A percentile compares a stretch with the other conserved stretches of the same genome.
phyloP scores from a whole-genome alignment of 2,888 invertebrate species.

The Apotomis turbidana region DNA sequence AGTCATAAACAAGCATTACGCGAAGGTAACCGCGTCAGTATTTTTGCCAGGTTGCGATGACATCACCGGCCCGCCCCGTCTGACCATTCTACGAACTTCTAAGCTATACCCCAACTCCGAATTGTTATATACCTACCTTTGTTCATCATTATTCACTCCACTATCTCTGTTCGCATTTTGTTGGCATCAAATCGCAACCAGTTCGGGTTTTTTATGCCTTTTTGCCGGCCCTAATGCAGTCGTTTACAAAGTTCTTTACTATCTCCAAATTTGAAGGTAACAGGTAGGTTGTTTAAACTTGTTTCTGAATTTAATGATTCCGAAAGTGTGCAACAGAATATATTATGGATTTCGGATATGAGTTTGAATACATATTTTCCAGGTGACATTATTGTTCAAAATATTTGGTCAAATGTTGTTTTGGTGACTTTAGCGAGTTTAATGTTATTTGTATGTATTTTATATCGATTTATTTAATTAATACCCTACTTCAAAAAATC shows the following conservation, averaged over 20 bases:
- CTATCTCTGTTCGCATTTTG: conserved; percentile 65
- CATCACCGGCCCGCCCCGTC: conserved; percentile 71
- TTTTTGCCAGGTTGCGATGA: conserved; percentile 60
- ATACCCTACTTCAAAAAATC: too few species aligned
- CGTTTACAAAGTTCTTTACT: conserved; percentile 20
- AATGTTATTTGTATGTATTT: neutral
- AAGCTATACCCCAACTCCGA: conserved; percentile 54
- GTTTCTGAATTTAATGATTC: conserved; percentile 17
- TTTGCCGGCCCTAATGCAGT: conserved; percentile 45
- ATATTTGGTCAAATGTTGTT: neutral
- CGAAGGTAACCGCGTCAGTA: conserved; percentile 68
- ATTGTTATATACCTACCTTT: conserved; percentile 75
- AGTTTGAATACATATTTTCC: neutral
- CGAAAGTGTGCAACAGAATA: conserved; percentile 9
- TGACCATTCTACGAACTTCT: conserved; percentile 75
- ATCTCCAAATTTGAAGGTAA: conserved; percentile 9
- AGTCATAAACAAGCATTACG: conserved; percentile 42
- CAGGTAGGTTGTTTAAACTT: conserved; percentile 17
- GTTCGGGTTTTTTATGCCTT: conserved; percentile 65
- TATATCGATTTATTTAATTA: neutral
- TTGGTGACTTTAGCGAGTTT: neutral
- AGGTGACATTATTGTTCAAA: too few species aligned
- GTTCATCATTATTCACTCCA: conserved; percentile 58
- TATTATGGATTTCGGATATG: neutral
- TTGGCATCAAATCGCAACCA: conserved; percentile 66